Conservation (phyloP, 2,888 invertebrate species). For the Eilema sororculum region DNA sequence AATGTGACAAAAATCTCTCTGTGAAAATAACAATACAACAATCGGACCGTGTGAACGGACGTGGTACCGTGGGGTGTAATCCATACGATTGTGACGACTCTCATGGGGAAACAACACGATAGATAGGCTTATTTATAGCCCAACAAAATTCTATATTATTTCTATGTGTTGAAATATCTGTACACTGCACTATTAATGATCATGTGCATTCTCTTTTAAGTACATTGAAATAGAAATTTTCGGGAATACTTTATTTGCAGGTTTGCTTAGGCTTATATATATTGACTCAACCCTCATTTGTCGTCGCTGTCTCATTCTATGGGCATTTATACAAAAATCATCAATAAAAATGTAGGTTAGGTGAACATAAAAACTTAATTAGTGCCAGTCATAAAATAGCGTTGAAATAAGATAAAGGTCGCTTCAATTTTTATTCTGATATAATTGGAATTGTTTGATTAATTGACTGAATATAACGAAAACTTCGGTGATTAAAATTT, state of each 20-base stretch:
- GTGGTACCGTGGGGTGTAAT: conserved; percentile 26
- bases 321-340: not conserved
- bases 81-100: conserved; percentile 26
- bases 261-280: no score
- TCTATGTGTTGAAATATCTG: not conserved
- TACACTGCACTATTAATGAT: no score
- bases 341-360: conserved; percentile 6
- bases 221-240: no score
- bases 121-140: conserved; percentile 22
- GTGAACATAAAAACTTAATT: conserved; percentile 15
- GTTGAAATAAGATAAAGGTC: conserved; percentile 19
- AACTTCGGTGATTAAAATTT: conserved; percentile 12
- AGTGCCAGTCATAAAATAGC: conserved; percentile 31
- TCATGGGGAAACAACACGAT: conserved; percentile 30
- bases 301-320: not conserved
- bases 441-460: conserved; percentile 39
- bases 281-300: no score
- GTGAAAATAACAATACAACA: conserved; percentile 24
- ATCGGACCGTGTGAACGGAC: conserved; percentile 35
- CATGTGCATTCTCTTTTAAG: no score
- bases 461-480: conserved; percentile 21
- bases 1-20: not conserved
- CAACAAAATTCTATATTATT: not conserved
- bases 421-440: conserved; percentile 30
- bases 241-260: no score